Evolutionary conservation across 2,888 invertebrate genomes (phyloP).

Genomic region (Drosophila falleni): DNA sequence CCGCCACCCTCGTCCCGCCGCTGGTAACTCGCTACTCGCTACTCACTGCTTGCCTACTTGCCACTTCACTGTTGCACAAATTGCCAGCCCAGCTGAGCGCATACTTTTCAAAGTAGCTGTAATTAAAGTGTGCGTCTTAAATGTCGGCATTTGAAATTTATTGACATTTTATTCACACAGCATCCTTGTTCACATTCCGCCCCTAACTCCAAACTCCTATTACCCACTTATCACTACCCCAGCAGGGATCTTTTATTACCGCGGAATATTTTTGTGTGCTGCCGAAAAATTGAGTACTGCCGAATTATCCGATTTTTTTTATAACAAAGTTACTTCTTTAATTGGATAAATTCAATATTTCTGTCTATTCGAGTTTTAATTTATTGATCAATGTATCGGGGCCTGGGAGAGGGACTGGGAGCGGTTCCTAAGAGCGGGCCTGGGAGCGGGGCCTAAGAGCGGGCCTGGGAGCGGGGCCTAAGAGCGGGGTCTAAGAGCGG

Average conservation of each 20-base stretch:
- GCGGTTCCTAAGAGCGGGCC: too few species aligned
- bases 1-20: background rate
- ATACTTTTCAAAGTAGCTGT: slow-evolving; percentile 60
- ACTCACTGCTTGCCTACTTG: background rate
- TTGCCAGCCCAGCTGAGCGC: slow-evolving; percentile 40
- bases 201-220: background rate
- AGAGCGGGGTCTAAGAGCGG: too few species aligned
- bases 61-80: slow-evolving; percentile 44
- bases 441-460: too few species aligned
- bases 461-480: too few species aligned
- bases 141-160: slow-evolving; percentile 78
- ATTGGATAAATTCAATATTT: background rate
- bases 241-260: slow-evolving; percentile 10
- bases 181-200: slow-evolving; percentile 33
- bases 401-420: too few species aligned
- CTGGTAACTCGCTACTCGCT: background rate
- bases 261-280: background rate
- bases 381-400: too few species aligned
- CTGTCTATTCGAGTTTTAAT: too few species aligned
- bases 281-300: slow-evolving; percentile 7
- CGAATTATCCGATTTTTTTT: slow-evolving; percentile 1
- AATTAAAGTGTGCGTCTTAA: slow-evolving; percentile 80
- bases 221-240: background rate
- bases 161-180: slow-evolving; percentile 71
- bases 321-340: background rate